A percentile compares a stretch with the other conserved stretches of the same genome.
phyloP scores from a whole-genome alignment of 1,140 invertebrate species.

The Lysiphlebus fabarum region DNA sequence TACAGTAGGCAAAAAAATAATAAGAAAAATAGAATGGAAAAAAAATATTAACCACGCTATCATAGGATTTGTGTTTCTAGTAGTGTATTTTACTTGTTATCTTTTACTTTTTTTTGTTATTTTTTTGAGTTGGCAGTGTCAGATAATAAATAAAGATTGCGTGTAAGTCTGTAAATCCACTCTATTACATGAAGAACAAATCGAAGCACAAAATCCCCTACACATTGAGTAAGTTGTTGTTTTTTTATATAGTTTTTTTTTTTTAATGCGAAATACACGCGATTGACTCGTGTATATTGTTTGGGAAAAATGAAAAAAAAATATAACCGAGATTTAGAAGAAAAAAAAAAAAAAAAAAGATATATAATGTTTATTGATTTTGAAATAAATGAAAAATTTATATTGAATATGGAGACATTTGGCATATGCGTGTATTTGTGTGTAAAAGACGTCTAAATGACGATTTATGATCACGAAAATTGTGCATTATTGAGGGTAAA shows the following conservation, averaged over 20 bases:
- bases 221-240: background rate
- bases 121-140: background rate
- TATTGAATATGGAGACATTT: constrained; percentile 18
- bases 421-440: background rate
- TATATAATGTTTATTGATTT: constrained; percentile 21
- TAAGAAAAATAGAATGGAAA: too few species aligned
- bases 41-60: too few species aligned
- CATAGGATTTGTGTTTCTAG: too few species aligned
- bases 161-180: constrained; percentile 1
- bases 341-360: background rate
- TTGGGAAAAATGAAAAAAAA: background rate
- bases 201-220: background rate
- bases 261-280: constrained; percentile 5
- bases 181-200: constrained; percentile 6
- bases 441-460: constrained; percentile 6
- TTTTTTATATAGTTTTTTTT: background rate
- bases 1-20: too few species aligned
- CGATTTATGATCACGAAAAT: constrained; percentile 25
- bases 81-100: too few species aligned
- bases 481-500: constrained; percentile 22
- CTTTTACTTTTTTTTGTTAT: too few species aligned
- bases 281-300: constrained; percentile 6
- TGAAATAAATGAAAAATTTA: constrained; percentile 16
- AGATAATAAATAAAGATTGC: constrained; percentile 11
- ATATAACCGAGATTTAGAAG: background rate